These are phyloP conservation scores for Kobus ellipsiprymnus DNA, from an alignment of 2,113 vertebrate genomes.

Conservation along the genomic window DNA sequence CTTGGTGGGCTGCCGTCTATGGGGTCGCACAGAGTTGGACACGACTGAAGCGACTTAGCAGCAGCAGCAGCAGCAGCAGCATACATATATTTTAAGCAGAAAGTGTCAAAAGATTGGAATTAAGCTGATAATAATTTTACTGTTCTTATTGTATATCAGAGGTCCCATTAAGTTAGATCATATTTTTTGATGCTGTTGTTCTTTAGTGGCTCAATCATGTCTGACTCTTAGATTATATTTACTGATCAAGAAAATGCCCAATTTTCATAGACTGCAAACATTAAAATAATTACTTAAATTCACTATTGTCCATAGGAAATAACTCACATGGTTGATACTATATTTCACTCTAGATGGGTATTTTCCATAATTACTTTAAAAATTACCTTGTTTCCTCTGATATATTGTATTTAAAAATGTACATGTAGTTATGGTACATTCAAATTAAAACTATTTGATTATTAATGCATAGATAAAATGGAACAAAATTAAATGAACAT, in stretches of 20 bases:
- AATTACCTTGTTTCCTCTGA: background rate
- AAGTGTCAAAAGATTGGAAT: background rate
- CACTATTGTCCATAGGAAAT: background rate
- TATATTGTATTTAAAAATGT: background rate
- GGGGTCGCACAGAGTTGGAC: no score
- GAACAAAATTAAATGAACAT: background rate
- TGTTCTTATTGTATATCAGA: background rate
- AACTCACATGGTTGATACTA: background rate
- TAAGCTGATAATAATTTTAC: background rate
- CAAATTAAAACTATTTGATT: background rate
- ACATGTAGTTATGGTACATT: background rate
- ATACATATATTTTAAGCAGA: background rate
- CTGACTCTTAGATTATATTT: background rate
- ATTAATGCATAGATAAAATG: background rate
- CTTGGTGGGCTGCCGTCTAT: no score
- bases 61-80: no score
- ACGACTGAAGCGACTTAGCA: no score
- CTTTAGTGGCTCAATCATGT: background rate
- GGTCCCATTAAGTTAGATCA: background rate
- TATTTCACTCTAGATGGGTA: background rate
- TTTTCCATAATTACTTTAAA: background rate
- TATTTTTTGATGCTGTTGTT: background rate
- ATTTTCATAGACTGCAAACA: background rate
- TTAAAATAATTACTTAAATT: background rate
- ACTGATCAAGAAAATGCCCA: background rate